phyloP scores from a whole-genome alignment of 2,797 vertebrate genomes.

The Parotocinclus haroldoi region DNA sequence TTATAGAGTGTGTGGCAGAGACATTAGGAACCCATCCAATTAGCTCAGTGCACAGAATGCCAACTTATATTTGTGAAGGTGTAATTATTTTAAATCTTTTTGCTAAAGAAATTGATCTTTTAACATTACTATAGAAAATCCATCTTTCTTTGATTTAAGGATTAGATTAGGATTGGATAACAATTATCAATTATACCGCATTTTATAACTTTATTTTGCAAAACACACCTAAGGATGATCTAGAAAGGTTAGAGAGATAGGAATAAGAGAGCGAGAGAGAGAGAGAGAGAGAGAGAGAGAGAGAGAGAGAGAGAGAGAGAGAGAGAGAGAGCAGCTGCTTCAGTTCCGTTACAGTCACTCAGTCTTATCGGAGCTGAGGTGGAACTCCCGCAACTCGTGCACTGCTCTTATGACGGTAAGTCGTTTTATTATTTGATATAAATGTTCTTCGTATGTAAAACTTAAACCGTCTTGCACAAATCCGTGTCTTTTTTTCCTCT shows the following conservation, averaged over 20 bases:
- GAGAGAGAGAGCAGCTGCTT: slow-evolving; percentile 11
- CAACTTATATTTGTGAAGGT: no score
- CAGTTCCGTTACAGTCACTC: neutral
- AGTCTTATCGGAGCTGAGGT: neutral
- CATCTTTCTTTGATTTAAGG: no score
- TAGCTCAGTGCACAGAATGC: no score
- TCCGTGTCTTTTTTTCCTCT: no score
- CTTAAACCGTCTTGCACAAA: neutral
- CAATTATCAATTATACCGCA: no score
- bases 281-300: slow-evolving; percentile 38
- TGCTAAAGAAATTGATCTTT: no score
- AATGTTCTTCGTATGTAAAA: neutral
- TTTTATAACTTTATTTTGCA: no score
- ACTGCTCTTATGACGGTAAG: neutral
- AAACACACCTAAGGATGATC: no score
- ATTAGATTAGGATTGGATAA: neutral
- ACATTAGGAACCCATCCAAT: no score
- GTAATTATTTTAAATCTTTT: no score
- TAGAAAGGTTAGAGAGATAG: neutral
- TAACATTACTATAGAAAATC: no score
- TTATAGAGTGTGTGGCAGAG: no score
- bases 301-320: slow-evolving; percentile 23
- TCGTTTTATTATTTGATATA: neutral
- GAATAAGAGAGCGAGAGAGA: slow-evolving; percentile 8
- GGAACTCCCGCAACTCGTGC: neutral